Conservation (phyloP, 2,113 vertebrate species). For the Dendropsophus ebraccatus region DNA sequence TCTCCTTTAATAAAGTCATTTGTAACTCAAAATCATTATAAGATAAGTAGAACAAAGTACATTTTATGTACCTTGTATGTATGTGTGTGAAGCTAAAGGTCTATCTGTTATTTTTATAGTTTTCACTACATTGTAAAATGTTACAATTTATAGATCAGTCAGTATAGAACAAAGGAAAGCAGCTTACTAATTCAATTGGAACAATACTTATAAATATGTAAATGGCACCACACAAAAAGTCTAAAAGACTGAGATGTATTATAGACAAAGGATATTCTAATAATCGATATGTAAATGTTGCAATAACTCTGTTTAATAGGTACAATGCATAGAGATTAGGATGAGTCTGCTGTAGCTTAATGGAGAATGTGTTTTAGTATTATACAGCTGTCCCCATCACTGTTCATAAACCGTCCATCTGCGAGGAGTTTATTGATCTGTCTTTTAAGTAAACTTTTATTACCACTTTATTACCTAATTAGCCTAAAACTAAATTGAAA, state of each 20-base stretch:
- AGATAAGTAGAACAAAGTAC: not conserved
- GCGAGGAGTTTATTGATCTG: conserved; percentile 57
- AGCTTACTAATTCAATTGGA: not conserved
- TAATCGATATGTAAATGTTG: not conserved
- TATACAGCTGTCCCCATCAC: conserved; percentile 54
- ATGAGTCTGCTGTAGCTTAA: conserved; percentile 34
- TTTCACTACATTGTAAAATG: not conserved
- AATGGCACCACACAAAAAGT: not conserved
- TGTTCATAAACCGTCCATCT: conserved; percentile 59
- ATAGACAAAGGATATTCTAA: not conserved
- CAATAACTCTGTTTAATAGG: not conserved
- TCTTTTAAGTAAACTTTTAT: conserved; percentile 56
- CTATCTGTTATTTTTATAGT: not conserved
- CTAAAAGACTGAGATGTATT: not conserved
- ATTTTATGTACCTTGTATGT: not conserved
- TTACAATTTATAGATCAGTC: not conserved
- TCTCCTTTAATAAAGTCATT: no score
- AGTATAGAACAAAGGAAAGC: not conserved
- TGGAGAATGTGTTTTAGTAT: conserved; percentile 39
- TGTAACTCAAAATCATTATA: not conserved
- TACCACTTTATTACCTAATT: conserved; percentile 58
- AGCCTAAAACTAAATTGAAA: conserved; percentile 55
- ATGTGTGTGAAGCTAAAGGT: not conserved
- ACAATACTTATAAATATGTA: not conserved
- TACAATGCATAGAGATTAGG: conserved; percentile 33